Conservation (phyloP, 2,888 invertebrate genomes). For the Lasioglossum villosulum region DNA sequence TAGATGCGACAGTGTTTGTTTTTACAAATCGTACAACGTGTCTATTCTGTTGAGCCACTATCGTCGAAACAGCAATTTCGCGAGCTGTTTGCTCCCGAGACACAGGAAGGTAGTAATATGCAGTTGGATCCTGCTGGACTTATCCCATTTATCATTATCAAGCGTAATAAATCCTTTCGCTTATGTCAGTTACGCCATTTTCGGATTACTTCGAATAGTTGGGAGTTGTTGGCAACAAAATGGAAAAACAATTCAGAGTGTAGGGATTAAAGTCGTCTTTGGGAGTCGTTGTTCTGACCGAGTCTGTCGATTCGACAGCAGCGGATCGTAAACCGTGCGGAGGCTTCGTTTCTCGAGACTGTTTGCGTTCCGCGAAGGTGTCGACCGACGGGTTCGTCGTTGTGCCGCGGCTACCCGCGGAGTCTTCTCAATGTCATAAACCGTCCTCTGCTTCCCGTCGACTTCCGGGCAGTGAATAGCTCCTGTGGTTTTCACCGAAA, state of each 20-base stretch:
- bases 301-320: background rate
- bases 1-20: background rate
- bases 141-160: background rate
- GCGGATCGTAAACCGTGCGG: background rate
- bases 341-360: background rate
- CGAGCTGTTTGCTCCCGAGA: background rate
- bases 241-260: no score
- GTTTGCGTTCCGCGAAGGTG: constrained; percentile 27
- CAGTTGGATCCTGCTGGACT: background rate
- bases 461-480: constrained; percentile 51
- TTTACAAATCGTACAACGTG: background rate
- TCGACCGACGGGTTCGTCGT: constrained; percentile 19
- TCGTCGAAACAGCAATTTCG: background rate
- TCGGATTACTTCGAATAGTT: no score
- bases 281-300: background rate
- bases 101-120: background rate
- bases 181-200: background rate
- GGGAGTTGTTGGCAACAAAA: no score
- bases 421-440: constrained; percentile 32
- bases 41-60: background rate
- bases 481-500: constrained; percentile 16
- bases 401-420: constrained; percentile 1
- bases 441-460: constrained; percentile 13
- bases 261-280: no score
- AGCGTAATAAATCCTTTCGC: background rate